Evolutionary conservation across 2,113 vertebrate genomes (phyloP), one percentile per base, ranked within the genome.

Genomic region (Neopipo cinnamomea): DNA sequence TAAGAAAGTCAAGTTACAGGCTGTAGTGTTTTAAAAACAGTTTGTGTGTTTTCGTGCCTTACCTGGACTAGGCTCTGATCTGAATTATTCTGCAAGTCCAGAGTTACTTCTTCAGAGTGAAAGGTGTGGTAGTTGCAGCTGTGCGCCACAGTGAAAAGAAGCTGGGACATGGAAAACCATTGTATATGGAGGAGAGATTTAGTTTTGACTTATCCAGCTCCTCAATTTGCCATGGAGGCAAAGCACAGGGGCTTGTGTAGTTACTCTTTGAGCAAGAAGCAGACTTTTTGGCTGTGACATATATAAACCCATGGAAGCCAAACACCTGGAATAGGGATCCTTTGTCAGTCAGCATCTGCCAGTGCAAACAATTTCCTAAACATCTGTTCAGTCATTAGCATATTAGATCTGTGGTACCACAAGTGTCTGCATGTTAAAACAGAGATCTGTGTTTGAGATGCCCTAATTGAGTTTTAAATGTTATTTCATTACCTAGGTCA

Each of bases 291-390:
- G 59, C 61, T 85, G 42, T 55, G 47, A 7, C 42, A 28, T 27
- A 23, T 16, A 12, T 67, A 67, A 82, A 56, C 55, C 49, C 47
- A 22, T 23, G 41, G 78, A 89, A 62, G 68, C 66, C 72, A 81
- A 74, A 73, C 44, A 61, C 42, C 73, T 86, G 35, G 86, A 91
- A 74, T 30, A 27, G 1, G 37, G 75, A 47, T 75, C 37, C 19
- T 85, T 62, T 41, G 35, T 61, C 82, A 82, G 13, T 49, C 33
- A 27, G 44, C n/a, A 11, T 67, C 85, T 68, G 39, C 86, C 71
- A 68, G 83, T 49, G 83, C 86, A 62, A 50, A 58, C 62, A 39
- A 68, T 96, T 96, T 95, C 86, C 95, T 85, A 84, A 90, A 92
- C 85, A 96, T 95, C 93, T 88, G 92, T 85, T 95, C 88, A 61